Conservation (phyloP, 2,797 vertebrate species). For the Lagocephalus sceleratus region DNA sequence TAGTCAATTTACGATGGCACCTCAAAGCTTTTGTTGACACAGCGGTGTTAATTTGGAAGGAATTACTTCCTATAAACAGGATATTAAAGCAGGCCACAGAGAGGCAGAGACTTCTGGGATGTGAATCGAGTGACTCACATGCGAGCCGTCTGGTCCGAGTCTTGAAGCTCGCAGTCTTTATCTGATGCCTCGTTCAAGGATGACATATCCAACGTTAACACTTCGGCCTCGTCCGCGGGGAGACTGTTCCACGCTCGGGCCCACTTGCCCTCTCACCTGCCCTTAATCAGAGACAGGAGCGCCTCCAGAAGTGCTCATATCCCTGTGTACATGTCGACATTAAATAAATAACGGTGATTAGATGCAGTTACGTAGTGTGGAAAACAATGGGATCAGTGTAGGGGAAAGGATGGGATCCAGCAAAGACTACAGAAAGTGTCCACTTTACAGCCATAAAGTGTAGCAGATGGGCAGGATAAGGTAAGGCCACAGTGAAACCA, state of each 20-base stretch:
- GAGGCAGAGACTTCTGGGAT: background rate
- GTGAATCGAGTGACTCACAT: background rate
- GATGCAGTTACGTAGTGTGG: background rate
- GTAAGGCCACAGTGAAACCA: background rate
- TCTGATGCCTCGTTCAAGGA: background rate
- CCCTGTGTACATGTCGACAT: background rate
- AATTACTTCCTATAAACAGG: background rate
- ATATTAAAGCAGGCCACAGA: background rate
- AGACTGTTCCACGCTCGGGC: background rate
- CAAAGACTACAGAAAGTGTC: conserved; percentile 1
- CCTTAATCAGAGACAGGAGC: background rate
- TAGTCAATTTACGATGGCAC: background rate
- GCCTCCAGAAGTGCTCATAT: background rate
- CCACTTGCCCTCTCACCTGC: background rate
- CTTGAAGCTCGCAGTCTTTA: background rate
- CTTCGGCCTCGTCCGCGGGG: background rate
- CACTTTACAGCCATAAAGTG: conserved; percentile 11
- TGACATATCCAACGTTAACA: background rate
- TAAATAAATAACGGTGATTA: background rate
- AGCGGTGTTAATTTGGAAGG: background rate
- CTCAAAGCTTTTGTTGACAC: background rate
- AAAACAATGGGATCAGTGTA: conserved; percentile 4
- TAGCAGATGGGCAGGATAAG: conserved; percentile 26
- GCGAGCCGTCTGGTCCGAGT: conserved; percentile 1
- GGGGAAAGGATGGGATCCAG: background rate